Conservation (phyloP, 2,113 vertebrate genomes). For the Sturnus vulgaris region DNA sequence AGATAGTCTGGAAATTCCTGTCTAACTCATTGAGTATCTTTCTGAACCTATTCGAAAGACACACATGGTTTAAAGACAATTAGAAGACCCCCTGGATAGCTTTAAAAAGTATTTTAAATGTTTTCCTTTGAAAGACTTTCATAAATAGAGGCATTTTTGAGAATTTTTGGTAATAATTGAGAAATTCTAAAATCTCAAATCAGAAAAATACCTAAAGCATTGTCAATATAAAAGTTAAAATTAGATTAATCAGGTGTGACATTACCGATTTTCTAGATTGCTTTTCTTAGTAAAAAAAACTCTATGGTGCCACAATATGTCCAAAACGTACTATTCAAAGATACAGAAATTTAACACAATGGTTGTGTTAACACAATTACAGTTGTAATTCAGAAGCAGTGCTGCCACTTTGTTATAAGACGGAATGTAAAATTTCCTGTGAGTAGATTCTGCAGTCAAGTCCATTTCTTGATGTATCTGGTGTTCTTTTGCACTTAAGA, state of each 20-base stretch:
- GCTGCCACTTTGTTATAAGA: neutral
- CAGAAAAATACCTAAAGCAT: neutral
- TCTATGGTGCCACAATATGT: neutral
- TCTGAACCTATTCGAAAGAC: neutral
- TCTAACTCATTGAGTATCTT: neutral
- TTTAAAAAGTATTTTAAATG: neutral
- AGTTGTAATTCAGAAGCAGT: slow-evolving; percentile 27
- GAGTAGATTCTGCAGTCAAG: neutral
- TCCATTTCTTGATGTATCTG: neutral
- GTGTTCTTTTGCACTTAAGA: neutral
- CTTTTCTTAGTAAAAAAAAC: slow-evolving; percentile 24
- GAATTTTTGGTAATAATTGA: neutral
- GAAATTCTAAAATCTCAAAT: neutral
- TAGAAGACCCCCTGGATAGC: neutral
- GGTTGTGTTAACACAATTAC: slow-evolving; percentile 11
- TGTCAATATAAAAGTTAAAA: slow-evolving; percentile 19
- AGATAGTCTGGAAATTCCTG: neutral
- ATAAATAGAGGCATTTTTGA: neutral
- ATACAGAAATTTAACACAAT: neutral
- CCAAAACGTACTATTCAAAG: neutral
- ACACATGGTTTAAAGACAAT: neutral
- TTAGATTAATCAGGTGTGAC: slow-evolving; percentile 5
- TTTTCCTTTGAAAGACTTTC: neutral
- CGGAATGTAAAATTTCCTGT: neutral
- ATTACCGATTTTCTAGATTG: slow-evolving; percentile 10